phyloP scores from a whole-genome alignment of 2,113 vertebrate species.

The Lonchura striata region DNA sequence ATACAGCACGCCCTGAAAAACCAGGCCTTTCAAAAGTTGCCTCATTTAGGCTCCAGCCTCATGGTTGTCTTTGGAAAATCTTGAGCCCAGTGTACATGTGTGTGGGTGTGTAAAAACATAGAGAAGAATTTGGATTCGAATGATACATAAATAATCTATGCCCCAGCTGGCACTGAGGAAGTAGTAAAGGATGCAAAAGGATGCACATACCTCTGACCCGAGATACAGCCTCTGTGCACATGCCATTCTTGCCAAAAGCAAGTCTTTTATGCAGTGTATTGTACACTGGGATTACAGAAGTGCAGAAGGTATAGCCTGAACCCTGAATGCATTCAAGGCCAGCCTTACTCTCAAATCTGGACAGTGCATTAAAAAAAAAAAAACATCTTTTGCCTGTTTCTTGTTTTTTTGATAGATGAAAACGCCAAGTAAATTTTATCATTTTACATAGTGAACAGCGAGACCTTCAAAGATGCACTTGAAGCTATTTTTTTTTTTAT shows the following conservation, averaged over 20 bases:
- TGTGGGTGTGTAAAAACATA: not conserved
- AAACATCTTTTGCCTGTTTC: not conserved
- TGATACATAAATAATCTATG: not conserved
- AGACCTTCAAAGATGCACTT: not conserved
- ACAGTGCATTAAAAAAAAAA: not conserved
- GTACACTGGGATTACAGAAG: not conserved
- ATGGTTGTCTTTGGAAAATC: not conserved
- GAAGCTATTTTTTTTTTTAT: not conserved
- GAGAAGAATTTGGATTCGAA: not conserved
- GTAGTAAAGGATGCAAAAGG: not conserved
- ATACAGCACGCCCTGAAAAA: not conserved
- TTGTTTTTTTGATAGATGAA: not conserved
- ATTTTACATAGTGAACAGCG: rapidly evolving
- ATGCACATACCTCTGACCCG: not conserved
- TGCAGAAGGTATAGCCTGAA: not conserved
- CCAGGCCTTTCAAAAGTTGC: not conserved
- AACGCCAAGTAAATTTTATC: not conserved
- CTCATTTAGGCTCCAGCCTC: not conserved
- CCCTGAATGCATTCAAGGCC: not conserved
- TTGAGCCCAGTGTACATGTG: not conserved
- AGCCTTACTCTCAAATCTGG: not conserved
- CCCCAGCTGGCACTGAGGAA: not conserved
- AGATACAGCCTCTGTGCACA: not conserved
- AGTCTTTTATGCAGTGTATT: not conserved
- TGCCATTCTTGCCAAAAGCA: not conserved